Evolutionary conservation across 1,140 invertebrate genomes (phyloP), one percentile per base, ranked within the genome.

Genomic region (Cherax destructor): DNA sequence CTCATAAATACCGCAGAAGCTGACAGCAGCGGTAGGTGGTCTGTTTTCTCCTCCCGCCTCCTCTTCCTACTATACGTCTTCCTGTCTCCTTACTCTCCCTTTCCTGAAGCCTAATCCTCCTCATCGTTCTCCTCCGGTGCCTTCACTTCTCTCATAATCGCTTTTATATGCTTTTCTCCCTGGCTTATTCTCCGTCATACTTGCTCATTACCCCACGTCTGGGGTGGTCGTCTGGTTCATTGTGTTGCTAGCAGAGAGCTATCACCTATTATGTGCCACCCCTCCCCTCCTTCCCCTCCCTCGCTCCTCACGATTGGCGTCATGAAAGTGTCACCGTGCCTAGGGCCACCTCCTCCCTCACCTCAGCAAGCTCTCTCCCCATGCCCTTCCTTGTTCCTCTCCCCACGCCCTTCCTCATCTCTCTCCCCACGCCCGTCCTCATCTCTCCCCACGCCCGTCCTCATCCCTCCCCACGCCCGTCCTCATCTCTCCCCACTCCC

Each of bases 1-100:
- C 81, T 85, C 88, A 91, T 91, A 91, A 91, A 91, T 91, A 91
- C 83, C 56, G 83, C 88, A 91, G 88, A 85, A 91, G 88, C 88
- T 91, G 88, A 91, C 88, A 79, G 88, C 72, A 56, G n/a, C 74
- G 81, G 88, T 77, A 83, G 81, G 88, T 84, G 88, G 88, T 78
- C 88, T 81, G 83, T 76, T 85, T 41, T 61, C 74, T n/a, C 16
- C 72, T 77, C 79, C 24, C 47, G 74, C 83, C 88, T 85, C 83
- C 88, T 79, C 69, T 69, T 77, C 88, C 76, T 85, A 72, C 88
- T 83, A 47, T 79, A 56, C n/a, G 65, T 83, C 88, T 76, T 89
- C 79, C 79, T 83, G 78, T 74, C 86, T 91, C 83, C 83, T 91
- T 72, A 83, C 78, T 84, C 81, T 90, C 77, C 81, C 81, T 61